Evolutionary conservation across 2,797 vertebrate genomes (phyloP).

Genomic region (Lutjanus argentimaculatus): DNA sequence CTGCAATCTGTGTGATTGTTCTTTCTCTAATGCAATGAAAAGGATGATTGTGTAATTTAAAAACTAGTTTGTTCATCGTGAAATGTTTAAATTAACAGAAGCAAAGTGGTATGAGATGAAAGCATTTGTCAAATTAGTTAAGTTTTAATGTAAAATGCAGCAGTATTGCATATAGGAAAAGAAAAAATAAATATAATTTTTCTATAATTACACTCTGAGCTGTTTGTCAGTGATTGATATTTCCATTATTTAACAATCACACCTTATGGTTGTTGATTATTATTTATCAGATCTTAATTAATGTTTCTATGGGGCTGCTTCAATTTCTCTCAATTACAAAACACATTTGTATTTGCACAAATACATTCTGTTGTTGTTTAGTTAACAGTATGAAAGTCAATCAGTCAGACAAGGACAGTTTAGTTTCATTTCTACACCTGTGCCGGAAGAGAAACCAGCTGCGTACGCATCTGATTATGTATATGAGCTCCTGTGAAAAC

Average conservation of each 20-base stretch:
- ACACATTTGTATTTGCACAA: background rate
- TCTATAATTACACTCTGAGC: background rate
- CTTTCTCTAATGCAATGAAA: background rate
- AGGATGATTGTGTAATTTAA: background rate
- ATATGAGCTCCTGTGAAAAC: background rate
- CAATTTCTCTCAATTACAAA: background rate
- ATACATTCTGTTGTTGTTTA: background rate
- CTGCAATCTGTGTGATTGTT: background rate
- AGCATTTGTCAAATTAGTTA: background rate
- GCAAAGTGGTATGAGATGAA: background rate
- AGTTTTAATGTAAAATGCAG: background rate
- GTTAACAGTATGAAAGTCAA: background rate
- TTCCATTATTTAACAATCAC: background rate
- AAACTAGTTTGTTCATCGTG: background rate
- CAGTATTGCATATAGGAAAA: background rate
- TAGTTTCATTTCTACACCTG: background rate
- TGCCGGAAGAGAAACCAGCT: background rate
- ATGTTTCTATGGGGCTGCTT: background rate
- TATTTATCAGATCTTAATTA: background rate
- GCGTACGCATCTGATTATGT: background rate
- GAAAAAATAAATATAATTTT: background rate
- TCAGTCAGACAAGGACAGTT: background rate
- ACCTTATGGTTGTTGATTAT: background rate
- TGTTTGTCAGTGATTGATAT: background rate
- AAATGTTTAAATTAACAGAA: slow-evolving; percentile 1